Evolutionary conservation across 1,140 invertebrate species (phyloP).

Genomic region (Drosophila arawakana): DNA sequence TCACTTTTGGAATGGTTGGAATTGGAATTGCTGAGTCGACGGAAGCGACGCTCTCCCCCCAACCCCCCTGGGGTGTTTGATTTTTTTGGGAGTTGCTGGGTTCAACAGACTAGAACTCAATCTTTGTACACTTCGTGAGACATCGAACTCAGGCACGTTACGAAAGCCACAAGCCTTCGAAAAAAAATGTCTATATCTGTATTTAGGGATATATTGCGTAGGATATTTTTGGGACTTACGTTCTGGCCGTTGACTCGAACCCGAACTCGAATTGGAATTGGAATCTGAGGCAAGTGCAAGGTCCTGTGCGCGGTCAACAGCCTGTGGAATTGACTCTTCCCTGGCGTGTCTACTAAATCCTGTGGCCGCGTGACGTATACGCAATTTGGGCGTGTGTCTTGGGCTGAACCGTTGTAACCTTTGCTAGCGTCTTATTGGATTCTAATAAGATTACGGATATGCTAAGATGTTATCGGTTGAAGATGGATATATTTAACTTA

Average conservation of each 20-base stretch:
- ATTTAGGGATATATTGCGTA: conserved; percentile 18
- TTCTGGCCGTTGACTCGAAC: conserved; percentile 17
- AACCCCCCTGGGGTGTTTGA: background rate
- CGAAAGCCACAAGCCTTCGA: conserved; percentile 12
- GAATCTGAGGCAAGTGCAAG: conserved; percentile 9
- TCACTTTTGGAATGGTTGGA: conserved; percentile 48
- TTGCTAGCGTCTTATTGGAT: background rate
- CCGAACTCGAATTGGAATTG: background rate
- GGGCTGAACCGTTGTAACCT: background rate
- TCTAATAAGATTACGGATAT: too few species aligned
- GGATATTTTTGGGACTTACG: background rate
- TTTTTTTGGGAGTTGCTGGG: conserved; percentile 5
- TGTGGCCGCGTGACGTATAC: background rate
- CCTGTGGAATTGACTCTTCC: background rate
- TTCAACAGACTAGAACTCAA: conserved; percentile 29
- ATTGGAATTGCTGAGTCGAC: conserved; percentile 50
- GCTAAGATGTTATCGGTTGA: too few species aligned
- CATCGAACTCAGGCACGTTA: conserved; percentile 34
- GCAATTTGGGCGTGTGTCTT: background rate
- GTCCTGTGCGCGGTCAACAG: conserved; percentile 13
- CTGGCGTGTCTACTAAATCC: background rate
- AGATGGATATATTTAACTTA: too few species aligned
- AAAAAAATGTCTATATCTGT: background rate
- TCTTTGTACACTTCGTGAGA: conserved; percentile 9
- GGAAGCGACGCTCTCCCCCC: conserved; percentile 43